Base-by-base conservation (phyloP, 2,888 invertebrate genomes). In the Coelopa pilipes region DNA sequence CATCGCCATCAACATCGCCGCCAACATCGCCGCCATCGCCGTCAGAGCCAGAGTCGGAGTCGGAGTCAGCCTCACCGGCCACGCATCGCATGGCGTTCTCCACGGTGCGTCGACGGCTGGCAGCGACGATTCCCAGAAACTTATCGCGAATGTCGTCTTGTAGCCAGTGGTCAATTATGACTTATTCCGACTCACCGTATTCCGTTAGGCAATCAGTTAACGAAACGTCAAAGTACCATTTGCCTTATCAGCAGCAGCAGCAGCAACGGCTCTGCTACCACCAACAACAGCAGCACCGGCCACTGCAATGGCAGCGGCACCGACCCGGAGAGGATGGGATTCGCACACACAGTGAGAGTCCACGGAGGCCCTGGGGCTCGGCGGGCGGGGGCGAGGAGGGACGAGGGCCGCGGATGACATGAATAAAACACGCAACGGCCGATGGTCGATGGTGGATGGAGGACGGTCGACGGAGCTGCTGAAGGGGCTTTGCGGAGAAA, bases 111-210 rank as follows among this genome's bases (percentile, higher is more conserved):
- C n/a, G 53, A 21, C 19, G 47, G 47, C 49, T 47, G 66, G 9
- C 50, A 49, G 13, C 65, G 65, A 45, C 46, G 55, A 71, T 71
- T 71, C 71, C 65, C 57, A 53, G 71, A 71, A 72, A 59, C 72
- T 72, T 72, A 72, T 72, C 72, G 72, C 72, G 34, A 57, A 72
- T 67, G 74, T 76, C 74, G 72, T 79, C 77, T 75, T 77, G 75
- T 77, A 76, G 70, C 74, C 76, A 76, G 74, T 77, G 80, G 77
- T 80, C 79, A 79, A 79, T 80, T 80, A 80, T 80, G 79, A 80
- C 80, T 78, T 79, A 77, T 79, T 79, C 73, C 76, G 71, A 57
- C 77, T 78, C 72, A 76, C 77, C 70, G 77, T 77, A 70, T 76
- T 76, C 77, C 76, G 77, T 76, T 76, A 77, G 77, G 75, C 69